Percentiles rank a stretch among this genome's conserved stretches.
Evolutionary conservation across 2,797 vertebrate genomes (phyloP).

Genomic region (Gadopsis marmoratus): DNA sequence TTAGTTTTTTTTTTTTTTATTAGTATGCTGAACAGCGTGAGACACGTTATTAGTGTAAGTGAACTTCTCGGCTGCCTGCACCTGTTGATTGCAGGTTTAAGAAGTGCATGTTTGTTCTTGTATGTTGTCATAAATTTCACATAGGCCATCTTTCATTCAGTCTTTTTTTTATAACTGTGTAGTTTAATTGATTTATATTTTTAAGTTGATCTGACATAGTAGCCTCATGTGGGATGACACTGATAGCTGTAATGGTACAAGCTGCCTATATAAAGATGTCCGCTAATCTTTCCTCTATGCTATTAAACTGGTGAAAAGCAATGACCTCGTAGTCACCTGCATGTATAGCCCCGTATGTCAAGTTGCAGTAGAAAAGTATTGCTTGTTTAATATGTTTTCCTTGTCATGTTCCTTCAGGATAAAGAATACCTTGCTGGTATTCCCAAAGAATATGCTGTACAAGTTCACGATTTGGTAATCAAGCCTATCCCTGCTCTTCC

Average conservation of each 20-base stretch:
- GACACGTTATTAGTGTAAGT: not conserved
- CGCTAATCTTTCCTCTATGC: not conserved
- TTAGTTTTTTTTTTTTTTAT: not conserved
- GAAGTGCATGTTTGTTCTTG: not conserved
- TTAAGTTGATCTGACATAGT: not conserved
- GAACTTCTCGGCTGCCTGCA: not conserved
- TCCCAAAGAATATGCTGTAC: not conserved
- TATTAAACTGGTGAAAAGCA: not conserved
- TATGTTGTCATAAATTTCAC: not conserved
- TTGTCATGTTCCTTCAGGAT: not conserved
- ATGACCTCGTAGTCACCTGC: not conserved
- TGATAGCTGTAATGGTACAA: not conserved
- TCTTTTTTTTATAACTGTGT: not conserved
- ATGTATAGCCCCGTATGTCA: not conserved
- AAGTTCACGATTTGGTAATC: not conserved
- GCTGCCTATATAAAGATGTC: too few relatives aligned
- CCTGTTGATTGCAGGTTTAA: not conserved
- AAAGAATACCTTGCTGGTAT: not conserved
- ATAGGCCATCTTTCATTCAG: not conserved
- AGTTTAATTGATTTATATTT: not conserved
- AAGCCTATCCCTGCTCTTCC: slow-evolving; percentile 9
- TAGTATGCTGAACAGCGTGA: not conserved
- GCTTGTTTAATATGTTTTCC: not conserved
- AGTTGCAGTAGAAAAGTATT: not conserved
- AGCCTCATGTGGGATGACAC: not conserved